Evolutionary conservation across 2,113 vertebrate species (phyloP).

Genomic region (Aramus guarauna): DNA sequence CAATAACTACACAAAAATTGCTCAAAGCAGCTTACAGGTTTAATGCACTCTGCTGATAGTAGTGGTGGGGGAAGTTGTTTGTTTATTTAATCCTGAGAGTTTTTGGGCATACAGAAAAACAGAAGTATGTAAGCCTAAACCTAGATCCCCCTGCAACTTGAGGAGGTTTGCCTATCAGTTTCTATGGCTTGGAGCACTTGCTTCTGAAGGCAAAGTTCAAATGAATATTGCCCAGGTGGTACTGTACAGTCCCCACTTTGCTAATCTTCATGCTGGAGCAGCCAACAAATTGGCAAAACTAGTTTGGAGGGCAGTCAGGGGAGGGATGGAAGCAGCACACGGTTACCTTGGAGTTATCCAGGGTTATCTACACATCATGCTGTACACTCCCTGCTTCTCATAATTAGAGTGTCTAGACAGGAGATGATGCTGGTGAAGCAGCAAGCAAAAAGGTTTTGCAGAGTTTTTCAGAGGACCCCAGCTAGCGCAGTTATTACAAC

Average conservation of each 20-base stretch:
- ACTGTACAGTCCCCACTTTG: neutral
- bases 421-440: conserved; percentile 70
- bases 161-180: neutral
- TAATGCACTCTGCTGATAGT: neutral
- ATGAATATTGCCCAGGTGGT: neutral
- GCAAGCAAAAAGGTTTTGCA: conserved; percentile 67
- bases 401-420: conserved; percentile 79
- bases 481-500: conserved; percentile 62
- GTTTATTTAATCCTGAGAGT: neutral
- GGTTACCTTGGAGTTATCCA: conserved; percentile 29
- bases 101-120: neutral
- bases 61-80: neutral
- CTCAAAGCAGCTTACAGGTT: conserved; percentile 2
- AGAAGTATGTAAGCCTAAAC: neutral
- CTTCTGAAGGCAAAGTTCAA: neutral
- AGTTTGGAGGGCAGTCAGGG: neutral
- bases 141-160: neutral
- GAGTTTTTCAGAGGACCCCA: conserved; percentile 59
- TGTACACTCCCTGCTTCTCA: conserved; percentile 58
- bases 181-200: neutral
- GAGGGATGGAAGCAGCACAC: neutral
- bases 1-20: neutral
- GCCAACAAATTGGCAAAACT: neutral
- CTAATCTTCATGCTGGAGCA: neutral
- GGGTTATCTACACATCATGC: conserved; percentile 50